Evolutionary conservation across 2,888 invertebrate species (phyloP), one percentile per base, ranked within the genome.

Genomic region (Cataglyphis altisquamis): DNA sequence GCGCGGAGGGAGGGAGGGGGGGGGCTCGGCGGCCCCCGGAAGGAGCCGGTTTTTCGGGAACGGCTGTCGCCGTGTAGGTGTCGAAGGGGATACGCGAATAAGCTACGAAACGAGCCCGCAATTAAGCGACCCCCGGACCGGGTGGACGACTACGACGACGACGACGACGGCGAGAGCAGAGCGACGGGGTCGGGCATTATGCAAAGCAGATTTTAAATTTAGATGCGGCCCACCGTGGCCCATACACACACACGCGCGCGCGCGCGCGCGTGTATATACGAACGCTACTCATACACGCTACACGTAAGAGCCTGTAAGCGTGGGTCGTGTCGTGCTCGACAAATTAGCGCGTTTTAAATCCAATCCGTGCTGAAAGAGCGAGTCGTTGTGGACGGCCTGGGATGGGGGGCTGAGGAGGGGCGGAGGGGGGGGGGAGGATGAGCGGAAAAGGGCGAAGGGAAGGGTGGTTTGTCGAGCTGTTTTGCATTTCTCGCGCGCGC

Each of bases 331-430:
- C 87, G 90, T 89, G 92, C 91, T 91, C 92, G 91, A 92, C 93
- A 93, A 94, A 95, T 95, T 94, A 94, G 93, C 93, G 93, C 93
- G 93, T 94, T 94, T 94, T 94, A 94, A 94, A 94, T 94, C 94
- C 92, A 94, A 94, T 94, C 93, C 94, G 87, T 86, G 91, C 88
- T 92, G 93, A 94, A 93, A 93, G 93, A 64, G 87, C 87, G 87
- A 81, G 89, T 89, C 88, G 89, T 88, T 85, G 83, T 70, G 84
- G 86, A 57, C 57, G 60, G 64, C 39, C 45, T 21, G 48, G 80
- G 57, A 21, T 25, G 55, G 70, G 21, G 21, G 36, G 36, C 52
- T 25, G 25, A 25, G 25, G 25, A 25, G 68, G 36, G 36, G n/a
- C 5, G 48, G 21, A 15, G 52, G 57, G 18, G 55, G 12, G 29